Evolutionary conservation across 2,888 invertebrate genomes (phyloP), one percentile per base, ranked within the genome.

Genomic region (Lochmaea capreae): DNA sequence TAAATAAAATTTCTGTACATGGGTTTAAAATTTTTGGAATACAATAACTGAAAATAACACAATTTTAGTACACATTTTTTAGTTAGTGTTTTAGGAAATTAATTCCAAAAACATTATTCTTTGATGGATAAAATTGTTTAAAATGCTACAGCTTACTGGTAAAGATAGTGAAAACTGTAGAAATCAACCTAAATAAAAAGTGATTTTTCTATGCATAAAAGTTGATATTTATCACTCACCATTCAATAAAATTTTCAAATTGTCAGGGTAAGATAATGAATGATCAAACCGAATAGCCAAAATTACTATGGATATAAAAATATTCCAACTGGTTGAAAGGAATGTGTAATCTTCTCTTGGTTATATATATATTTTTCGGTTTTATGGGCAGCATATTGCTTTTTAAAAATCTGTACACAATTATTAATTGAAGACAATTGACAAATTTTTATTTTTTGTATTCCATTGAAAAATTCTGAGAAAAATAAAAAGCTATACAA

Each of bases 1-100:
- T 67, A 67, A 76, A 73, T 71, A 73, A 72, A 69, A 42, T 74
- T 68, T 75, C 73, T 74, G 66, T 74, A 71, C 72, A 76, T 26
- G 5, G 65, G 69, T 5, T 43, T 57, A n/a, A 43, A 68, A 68
- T 33, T 12, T 16, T 33, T 33, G 22, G 54, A 52, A 52, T 52
- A n/a, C 52, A n/a, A 46, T 46, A 46, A 52, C 14, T 16, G n/a
- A 54, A 54, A 54, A 54, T 54, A 10, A 52, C 8, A 16, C 0
- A 52, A 52, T 52, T 3, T 46, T n/a, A 65, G 18, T 22, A 52
- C 52, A 65, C n/a, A 49, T 18, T n/a, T 65, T 58, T 58, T 12
- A 49, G 6, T 33, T 8, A 33, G 33, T 33, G 6, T 33, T 33
- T 33, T 33, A 33, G 33, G 33, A 33, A 33, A 33, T 33, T 8